Base-by-base conservation (phyloP, 53 echinoderm and acorn worm genomes). In the Echinometra lucunter region DNA sequence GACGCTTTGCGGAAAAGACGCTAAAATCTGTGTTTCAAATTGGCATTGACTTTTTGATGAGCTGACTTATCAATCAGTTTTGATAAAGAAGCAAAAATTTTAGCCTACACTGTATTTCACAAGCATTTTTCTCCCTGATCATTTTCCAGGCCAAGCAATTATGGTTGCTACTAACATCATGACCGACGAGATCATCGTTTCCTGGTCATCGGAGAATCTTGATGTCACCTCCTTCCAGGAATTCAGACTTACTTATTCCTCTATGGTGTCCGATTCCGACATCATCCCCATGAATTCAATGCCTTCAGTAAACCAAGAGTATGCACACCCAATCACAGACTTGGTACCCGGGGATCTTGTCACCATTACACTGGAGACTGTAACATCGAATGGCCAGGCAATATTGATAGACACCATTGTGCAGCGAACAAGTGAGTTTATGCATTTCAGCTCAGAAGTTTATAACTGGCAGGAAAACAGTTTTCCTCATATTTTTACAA, bases 301-400 rank as follows among this genome's bases (percentile, higher is more conserved):
- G 21, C 45, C 92, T 32, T 35, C 60, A 13, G 21, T 63, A 18
- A 91, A 9, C 72, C 21, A 37, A 8, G 30, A 35, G 0, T 92
- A 92, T 25, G 57, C 37, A 80, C 44, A 32, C n/a, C 37, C 92
- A 28, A 32, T 92, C n/a, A 56, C 57, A n/a, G 80, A 74, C 19
- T 81, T 92, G 6, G n/a, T 78, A n/a, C 92, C 92, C 1, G 92
- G 92, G 12, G 92, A 92, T 56, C 92, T 92, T 37, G 57, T 92
- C 34, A 78, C 49, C 11, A 25, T 92, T 23, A 28, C 10, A 11
- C 66, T 91, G 21, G 42, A 69, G 72, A 90, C 58, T 19, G 90
- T 90, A 2, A 58, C 58, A 4, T 25, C 37, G 6, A 23, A 32
- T 18, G 90, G 90, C 58, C 90, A 90, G 63, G 90, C 90, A 6